Conservation (phyloP, 2,888 invertebrate species). For the Epirrita christyi region DNA sequence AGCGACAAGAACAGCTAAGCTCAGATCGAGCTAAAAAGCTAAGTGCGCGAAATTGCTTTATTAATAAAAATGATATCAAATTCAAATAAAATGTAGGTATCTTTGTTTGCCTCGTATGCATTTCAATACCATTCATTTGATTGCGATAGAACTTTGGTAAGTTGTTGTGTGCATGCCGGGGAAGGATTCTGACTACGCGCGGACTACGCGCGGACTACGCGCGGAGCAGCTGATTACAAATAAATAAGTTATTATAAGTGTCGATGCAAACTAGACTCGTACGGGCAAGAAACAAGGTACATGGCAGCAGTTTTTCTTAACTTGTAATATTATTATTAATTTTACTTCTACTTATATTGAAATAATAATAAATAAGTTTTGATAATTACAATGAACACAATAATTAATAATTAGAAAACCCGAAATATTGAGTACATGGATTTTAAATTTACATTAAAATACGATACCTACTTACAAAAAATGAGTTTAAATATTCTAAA, state of each 20-base stretch:
- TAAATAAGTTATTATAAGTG: not conserved
- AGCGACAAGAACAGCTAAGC: too few species aligned
- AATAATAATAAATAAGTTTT: conserved; percentile 20
- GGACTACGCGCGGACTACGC: too few species aligned
- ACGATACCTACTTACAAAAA: not conserved
- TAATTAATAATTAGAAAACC: conserved; percentile 17
- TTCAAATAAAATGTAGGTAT: too few species aligned
- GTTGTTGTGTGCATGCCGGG: too few species aligned
- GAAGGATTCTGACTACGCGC: too few species aligned
- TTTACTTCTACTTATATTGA: conserved; percentile 18
- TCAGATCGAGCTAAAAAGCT: conserved; percentile 2
- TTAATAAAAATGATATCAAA: too few species aligned
- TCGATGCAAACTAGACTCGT: conserved; percentile 31
- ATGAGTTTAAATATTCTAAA: not conserved
- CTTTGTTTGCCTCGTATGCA: too few species aligned
- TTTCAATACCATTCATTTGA: too few species aligned
- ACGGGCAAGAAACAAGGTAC: conserved; percentile 42
- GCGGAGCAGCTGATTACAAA: too few species aligned
- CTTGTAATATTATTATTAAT: conserved; percentile 13
- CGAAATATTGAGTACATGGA: conserved; percentile 16
- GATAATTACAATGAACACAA: conserved; percentile 31
- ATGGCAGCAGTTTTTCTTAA: conserved; percentile 34
- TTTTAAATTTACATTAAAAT: conserved; percentile 14
- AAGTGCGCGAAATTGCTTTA: not conserved
- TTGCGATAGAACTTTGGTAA: too few species aligned